Base-by-base conservation (phyloP, 2,797 vertebrate genomes). In the Melanotaenia trifasciata region DNA sequence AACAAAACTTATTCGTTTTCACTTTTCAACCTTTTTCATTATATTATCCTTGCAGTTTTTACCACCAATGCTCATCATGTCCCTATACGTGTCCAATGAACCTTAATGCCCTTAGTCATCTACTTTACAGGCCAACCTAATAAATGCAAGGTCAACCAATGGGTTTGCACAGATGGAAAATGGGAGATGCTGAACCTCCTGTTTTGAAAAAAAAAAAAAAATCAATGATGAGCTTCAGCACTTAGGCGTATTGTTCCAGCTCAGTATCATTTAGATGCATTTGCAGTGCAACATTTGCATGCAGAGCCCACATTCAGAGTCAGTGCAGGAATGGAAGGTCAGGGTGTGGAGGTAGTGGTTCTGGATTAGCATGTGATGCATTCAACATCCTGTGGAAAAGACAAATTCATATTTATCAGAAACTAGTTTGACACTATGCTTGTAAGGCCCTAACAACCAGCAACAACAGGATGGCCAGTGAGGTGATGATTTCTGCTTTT, bases 181-280 rank as follows among this genome's bases (percentile, higher is more conserved):
- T 18, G 14, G 30, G 36, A 60, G 61, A 67, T 1, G 22, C 56
- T 26, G 36, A 61, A 18, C 26, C 32, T 16, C 35, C 16, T 58
- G 40, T 72, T 30, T 30, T 71, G 36, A 60, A 24, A 71, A 33
- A 3, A 28, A 28, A 28, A 28, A 60, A 63, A 57, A 60, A 64
- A 47, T 56, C n/a, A 58, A 62, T 51, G 56, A 64, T 58, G 33
- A 66, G 58, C 30, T 62, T 57, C 40, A 65, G 56, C 36, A 56
- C 69, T 64, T 28, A 68, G 67, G 18, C 33, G 60, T 67, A 9
- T 67, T 71, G 43, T 64, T 56, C 16, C 26, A 72, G 32, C 60
- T 30, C 59, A 10, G 30, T 54, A 68, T 79, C 30, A 22, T 26
- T 45, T 28, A 22, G 58, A 36, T 30, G 28, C 63, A 53, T 80